These are phyloP conservation scores for Rhorus exstirpatorius DNA, from an alignment of 2,888 invertebrate species.

Conservation along the genomic window DNA sequence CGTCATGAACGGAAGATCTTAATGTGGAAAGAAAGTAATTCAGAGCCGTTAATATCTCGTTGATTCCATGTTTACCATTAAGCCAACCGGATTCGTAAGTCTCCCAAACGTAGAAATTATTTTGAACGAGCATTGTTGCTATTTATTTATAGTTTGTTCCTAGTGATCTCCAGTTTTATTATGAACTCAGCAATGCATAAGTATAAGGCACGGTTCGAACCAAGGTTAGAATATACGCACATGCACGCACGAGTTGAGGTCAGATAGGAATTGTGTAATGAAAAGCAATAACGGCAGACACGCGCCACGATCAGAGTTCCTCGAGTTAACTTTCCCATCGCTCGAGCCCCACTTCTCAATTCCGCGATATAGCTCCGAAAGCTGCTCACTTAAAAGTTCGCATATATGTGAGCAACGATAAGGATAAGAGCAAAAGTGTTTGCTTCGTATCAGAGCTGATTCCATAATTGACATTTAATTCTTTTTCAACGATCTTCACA, in stretches of 20 bases:
- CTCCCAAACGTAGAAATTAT: too few species aligned
- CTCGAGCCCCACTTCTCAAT: conserved; percentile 12
- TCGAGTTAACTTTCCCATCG: conserved; percentile 15
- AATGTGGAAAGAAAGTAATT: too few species aligned
- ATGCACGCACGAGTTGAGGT: neutral
- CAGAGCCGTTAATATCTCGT: too few species aligned
- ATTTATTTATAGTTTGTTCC: too few species aligned
- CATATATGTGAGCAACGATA: neutral
- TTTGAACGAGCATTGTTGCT: too few species aligned
- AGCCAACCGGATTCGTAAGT: too few species aligned
- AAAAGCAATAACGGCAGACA: conserved; percentile 75
- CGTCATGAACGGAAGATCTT: too few species aligned
- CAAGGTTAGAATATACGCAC: too few species aligned
- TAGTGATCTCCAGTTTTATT: too few species aligned
- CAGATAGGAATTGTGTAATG: conserved; percentile 56
- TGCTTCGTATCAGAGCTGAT: neutral
- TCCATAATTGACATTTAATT: conserved; percentile 20
- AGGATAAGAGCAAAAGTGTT: neutral
- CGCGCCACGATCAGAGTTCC: conserved; percentile 78
- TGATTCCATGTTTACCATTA: too few species aligned
- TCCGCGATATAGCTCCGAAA: neutral
- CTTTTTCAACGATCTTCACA: conserved; percentile 12
- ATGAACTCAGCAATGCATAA: too few species aligned
- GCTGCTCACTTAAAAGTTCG: neutral
- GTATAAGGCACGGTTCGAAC: too few species aligned